Evolutionary conservation across 2,113 vertebrate genomes (phyloP).

Genomic region (Lanius collurio): DNA sequence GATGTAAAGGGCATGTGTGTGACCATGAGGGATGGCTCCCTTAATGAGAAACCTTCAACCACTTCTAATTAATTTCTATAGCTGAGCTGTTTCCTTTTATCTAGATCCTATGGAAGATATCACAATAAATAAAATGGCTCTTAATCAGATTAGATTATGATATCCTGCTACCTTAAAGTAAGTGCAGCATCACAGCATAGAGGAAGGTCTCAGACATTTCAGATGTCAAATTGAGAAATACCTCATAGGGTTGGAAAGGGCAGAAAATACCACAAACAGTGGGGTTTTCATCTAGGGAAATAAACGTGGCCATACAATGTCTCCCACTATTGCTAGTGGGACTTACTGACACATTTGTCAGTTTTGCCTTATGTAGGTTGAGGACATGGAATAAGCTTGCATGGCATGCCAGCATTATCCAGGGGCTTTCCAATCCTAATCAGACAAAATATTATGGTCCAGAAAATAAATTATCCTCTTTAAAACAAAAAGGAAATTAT

Average conservation of each 20-base stretch:
- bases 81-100: neutral
- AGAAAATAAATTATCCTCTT: neutral
- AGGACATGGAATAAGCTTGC: neutral
- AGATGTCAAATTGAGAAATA: neutral
- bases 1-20: constrained; percentile 2
- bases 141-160: neutral
- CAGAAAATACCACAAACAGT: neutral
- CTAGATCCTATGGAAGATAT: neutral
- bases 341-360: neutral
- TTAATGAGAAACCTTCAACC: neutral
- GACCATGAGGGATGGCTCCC: neutral
- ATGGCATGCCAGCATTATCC: neutral
- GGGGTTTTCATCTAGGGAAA: neutral
- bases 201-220: neutral
- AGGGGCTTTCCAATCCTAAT: neutral
- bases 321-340: neutral
- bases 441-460: neutral
- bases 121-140: neutral
- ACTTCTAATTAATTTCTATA: neutral
- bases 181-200: neutral
- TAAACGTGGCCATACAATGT: fast-evolving
- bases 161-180: neutral
- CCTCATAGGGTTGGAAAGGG: neutral
- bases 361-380: neutral
- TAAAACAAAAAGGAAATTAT: neutral